Evolutionary conservation across 2,888 invertebrate genomes (phyloP).

Genomic region (Stenurella melanura): DNA sequence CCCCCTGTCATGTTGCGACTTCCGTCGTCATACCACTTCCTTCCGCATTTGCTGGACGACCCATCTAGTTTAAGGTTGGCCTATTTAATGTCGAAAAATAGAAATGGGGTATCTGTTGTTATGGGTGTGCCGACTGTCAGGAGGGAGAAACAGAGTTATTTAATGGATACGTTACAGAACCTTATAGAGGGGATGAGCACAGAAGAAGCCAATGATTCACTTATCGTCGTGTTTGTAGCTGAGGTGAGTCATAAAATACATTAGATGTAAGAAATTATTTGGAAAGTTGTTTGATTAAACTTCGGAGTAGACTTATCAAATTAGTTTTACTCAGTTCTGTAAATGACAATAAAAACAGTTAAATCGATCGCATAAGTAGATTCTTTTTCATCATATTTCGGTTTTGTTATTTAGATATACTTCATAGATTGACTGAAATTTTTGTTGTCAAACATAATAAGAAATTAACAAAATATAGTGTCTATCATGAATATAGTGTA

Average conservation of each 20-base stretch:
- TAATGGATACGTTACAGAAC: conserved; percentile 89
- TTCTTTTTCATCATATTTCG: too few relatives aligned
- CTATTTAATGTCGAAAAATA: conserved; percentile 83
- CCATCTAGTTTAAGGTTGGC: conserved; percentile 86
- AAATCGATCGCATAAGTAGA: too few relatives aligned
- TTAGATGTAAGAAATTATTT: not conserved
- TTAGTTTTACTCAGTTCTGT: too few relatives aligned
- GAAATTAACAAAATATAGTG: too few relatives aligned
- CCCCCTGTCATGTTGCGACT: conserved; percentile 77
- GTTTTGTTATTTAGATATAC: too few relatives aligned
- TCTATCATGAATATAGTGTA: too few relatives aligned
- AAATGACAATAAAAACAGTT: too few relatives aligned
- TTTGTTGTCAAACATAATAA: too few relatives aligned
- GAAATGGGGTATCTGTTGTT: conserved; percentile 86
- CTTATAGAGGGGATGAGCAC: conserved; percentile 86
- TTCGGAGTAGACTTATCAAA: too few relatives aligned
- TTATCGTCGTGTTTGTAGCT: conserved; percentile 91
- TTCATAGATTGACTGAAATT: too few relatives aligned
- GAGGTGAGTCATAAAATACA: conserved; percentile 76
- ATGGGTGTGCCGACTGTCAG: conserved; percentile 94
- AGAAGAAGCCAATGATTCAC: conserved; percentile 83
- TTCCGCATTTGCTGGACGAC: conserved; percentile 90
- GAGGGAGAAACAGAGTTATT: conserved; percentile 90
- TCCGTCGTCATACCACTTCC: conserved; percentile 88
- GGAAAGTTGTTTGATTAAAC: not conserved